Evolutionary conservation across 1,140 invertebrate genomes (phyloP).

Genomic region (Elysia chlorotica): DNA sequence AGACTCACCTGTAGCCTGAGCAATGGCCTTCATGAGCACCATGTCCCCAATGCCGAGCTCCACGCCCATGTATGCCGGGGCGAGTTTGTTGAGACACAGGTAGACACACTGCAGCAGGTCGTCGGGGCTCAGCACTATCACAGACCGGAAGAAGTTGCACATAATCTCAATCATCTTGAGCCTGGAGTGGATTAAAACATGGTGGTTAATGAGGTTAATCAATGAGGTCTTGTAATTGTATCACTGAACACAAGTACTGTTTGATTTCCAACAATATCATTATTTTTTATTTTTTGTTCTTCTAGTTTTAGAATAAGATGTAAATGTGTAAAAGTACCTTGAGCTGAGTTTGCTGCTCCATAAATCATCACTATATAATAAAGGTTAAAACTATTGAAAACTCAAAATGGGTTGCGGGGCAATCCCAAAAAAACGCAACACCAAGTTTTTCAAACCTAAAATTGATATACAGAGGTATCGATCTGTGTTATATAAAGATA

Average conservation of each 20-base stretch:
- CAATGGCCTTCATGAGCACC: constrained; percentile 89
- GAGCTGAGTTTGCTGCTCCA: too few species aligned
- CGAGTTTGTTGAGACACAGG: constrained; percentile 92
- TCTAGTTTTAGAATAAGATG: background rate
- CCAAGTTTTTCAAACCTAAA: too few species aligned
- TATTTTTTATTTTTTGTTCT: background rate
- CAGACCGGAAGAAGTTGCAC: constrained; percentile 92
- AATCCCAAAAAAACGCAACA: too few species aligned
- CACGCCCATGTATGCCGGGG: constrained; percentile 87
- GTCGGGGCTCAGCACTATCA: constrained; percentile 83
- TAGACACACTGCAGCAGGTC: constrained; percentile 92
- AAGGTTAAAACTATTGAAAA: too few species aligned
- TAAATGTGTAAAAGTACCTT: background rate
- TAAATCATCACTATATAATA: too few species aligned
- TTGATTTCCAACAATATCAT: too few species aligned
- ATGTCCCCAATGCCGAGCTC: constrained; percentile 94
- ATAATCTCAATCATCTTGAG: constrained; percentile 95
- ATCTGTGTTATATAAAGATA: too few species aligned
- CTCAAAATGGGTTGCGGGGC: too few species aligned
- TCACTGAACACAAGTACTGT: too few species aligned
- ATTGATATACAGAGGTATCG: too few species aligned
- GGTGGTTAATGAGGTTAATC: background rate
- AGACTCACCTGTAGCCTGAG: constrained; percentile 84
- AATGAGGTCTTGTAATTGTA: background rate
- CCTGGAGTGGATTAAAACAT: constrained; percentile 56